Evolutionary conservation across 2,888 invertebrate species (phyloP), one percentile per base, ranked within the genome.

Genomic region (Xestia sexstrigata): DNA sequence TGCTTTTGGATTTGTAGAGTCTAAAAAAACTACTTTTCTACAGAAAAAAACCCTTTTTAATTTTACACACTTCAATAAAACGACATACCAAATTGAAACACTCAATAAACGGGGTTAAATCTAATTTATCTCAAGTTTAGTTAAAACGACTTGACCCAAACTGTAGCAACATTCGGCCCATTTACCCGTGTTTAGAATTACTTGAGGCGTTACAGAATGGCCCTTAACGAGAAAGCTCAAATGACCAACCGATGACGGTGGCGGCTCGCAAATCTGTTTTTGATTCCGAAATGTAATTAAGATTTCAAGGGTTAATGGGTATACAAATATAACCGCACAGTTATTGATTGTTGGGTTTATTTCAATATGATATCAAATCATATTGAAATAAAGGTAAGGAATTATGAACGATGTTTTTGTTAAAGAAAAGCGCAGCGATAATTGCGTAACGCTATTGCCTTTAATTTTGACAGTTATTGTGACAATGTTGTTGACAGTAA

Each of bases 91-190:
- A 55, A 67, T 68, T 60, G 47, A 39, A 84, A 67, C 69, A 72
- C 77, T 66, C 45, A 39, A 72, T 82, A 66, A 85, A 60, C 42
- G 15, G 66, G 45, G 62, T 73, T 63, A 7, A 76, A 85, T 82
- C 62, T 69, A 86, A 83, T 86, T 78, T 74, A 72, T 72, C 62
- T 65, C 45, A 74, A 76, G 83, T 82, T 82, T 74, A 79, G 71
- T 74, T 74, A 70, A 63, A 74, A 65, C 42, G 73, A 52, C 52
- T 55, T 52, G 23, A 60, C 74, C 75, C 55, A 52, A 79, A 82
- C 49, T 78, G 74, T 77, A 35, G 49, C 39, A 76, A 77, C n/a
- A 74, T 78, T 70, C 65, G 63, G 49, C 58, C 45, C 26, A 20
- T 82, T 39, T 60, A 45, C 65, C 35, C 66, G 11, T 58, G 67